Conservation (phyloP, 2,113 vertebrate species). For the Marcusenius ussheri region DNA sequence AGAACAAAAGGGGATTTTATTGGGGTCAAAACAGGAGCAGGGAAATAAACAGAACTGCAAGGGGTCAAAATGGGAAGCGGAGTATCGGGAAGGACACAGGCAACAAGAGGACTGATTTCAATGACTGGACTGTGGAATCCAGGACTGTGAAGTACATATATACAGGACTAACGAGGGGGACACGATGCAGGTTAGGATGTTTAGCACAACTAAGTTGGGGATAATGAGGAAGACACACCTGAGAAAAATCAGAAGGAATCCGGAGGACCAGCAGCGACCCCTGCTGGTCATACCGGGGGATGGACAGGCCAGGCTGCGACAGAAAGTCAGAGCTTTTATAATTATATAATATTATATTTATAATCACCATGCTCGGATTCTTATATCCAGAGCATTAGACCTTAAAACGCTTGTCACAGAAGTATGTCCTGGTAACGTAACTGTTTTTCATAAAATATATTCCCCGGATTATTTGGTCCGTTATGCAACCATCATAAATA, state of each 20-base stretch:
- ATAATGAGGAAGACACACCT: not conserved
- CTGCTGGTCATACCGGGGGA: not conserved
- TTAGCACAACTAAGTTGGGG: not conserved
- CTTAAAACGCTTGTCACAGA: not conserved
- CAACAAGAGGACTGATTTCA: not conserved
- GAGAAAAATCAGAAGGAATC: not conserved
- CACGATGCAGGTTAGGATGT: not conserved
- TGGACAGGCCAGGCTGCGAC: not conserved
- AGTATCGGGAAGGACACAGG: not conserved
- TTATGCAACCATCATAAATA: not conserved
- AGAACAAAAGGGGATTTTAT: not conserved
- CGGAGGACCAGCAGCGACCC: not conserved
- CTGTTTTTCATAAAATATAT: not conserved
- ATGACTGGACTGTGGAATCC: not conserved
- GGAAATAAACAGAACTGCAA: not conserved
- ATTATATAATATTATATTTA: not conserved
- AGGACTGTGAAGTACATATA: not conserved
- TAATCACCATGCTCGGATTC: not conserved
- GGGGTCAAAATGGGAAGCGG: not conserved
- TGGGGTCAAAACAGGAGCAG: not conserved
- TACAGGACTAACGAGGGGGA: not conserved
- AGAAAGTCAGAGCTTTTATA: not conserved
- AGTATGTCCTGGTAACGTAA: not conserved
- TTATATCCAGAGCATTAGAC: not conserved
- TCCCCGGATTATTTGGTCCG: not conserved